Evolutionary conservation across 2,888 invertebrate genomes (phyloP).

Genomic region (Rotaria macrura): DNA sequence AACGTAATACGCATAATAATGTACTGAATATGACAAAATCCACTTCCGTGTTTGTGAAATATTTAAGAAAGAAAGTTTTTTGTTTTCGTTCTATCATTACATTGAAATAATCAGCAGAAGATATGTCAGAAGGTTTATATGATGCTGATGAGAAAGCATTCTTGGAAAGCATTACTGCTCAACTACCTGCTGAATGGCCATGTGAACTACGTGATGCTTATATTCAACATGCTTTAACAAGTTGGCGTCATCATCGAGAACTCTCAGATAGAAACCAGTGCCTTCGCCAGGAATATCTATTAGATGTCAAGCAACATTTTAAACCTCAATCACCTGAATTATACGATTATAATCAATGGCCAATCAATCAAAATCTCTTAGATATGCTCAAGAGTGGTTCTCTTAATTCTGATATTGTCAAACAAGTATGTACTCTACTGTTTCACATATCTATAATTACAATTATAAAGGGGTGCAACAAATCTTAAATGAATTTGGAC

Average conservation of each 20-base stretch:
- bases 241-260: background rate
- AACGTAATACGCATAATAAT: too few relatives aligned
- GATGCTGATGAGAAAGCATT: background rate
- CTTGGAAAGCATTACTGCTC: background rate
- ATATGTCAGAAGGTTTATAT: background rate
- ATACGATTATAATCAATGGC: background rate
- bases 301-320: background rate
- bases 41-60: too few relatives aligned
- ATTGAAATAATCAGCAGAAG: background rate
- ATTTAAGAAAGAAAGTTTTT: too few relatives aligned
- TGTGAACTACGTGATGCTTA: background rate
- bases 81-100: too few relatives aligned
- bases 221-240: background rate
- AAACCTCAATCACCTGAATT: background rate
- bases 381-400: background rate
- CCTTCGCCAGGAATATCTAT: background rate
- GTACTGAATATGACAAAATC: too few relatives aligned
- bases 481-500: too few relatives aligned
- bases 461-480: too few relatives aligned
- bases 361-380: background rate
- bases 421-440: background rate
- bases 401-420: background rate
- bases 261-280: background rate
- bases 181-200: background rate
- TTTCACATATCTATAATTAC: background rate